Evolutionary conservation across 2,797 vertebrate species (phyloP).

Genomic region (Molossus molossus): DNA sequence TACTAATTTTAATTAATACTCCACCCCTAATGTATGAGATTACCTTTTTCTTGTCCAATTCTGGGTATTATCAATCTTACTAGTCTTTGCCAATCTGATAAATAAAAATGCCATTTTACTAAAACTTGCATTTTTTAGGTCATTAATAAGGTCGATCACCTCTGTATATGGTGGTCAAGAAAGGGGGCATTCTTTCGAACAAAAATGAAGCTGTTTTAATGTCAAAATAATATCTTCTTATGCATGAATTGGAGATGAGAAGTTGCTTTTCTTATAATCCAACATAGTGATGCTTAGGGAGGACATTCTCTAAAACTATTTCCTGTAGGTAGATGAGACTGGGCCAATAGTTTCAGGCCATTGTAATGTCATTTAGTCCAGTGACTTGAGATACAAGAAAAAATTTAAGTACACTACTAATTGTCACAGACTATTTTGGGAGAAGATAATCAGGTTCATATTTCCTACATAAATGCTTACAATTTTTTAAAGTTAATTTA

Average conservation of each 20-base stretch:
- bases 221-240: slow-evolving; percentile 12
- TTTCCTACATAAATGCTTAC: slow-evolving; percentile 32
- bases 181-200: slow-evolving; percentile 5
- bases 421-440: not conserved
- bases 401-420: slow-evolving; percentile 36
- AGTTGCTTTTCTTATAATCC: slow-evolving; percentile 42
- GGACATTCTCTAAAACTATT: slow-evolving; percentile 31
- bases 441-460: not conserved
- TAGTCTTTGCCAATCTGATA: slow-evolving; percentile 21
- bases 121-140: slow-evolving; percentile 38
- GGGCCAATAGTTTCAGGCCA: not conserved
- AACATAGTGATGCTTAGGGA: not conserved
- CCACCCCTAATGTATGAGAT: not conserved
- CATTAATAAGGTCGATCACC: slow-evolving; percentile 15
- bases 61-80: not conserved
- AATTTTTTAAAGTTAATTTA: slow-evolving; percentile 13
- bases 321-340: not conserved
- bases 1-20: slow-evolving; percentile 46
- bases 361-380: not conserved
- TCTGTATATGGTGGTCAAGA: not conserved
- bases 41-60: not conserved
- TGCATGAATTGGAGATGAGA: not conserved
- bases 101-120: slow-evolving; percentile 3
- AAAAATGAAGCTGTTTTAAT: slow-evolving; percentile 25
- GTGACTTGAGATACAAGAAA: slow-evolving; percentile 3